Percentiles rank a stretch among this genome's conserved stretches.
Conservation (phyloP, 1,140 invertebrate genomes). For the Amphibalanus amphitrite region DNA sequence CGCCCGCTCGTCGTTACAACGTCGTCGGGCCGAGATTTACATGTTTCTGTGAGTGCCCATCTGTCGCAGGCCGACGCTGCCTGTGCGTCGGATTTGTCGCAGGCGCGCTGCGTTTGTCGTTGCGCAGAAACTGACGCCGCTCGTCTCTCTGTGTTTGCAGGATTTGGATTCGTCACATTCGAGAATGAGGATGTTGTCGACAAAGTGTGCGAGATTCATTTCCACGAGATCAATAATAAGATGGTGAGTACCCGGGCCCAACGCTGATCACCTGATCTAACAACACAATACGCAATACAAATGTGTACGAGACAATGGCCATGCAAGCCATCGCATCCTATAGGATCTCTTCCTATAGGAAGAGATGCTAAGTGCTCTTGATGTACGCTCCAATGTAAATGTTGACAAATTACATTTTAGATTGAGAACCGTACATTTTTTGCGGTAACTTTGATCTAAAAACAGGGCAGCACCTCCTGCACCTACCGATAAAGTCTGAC, state of each 20-base stretch:
- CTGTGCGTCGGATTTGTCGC: neutral
- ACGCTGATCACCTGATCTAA: too few relatives aligned
- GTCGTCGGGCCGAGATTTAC: neutral
- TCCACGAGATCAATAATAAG: constrained; percentile 99
- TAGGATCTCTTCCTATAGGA: too few relatives aligned
- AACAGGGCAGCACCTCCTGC: too few relatives aligned
- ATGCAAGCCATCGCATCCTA: too few relatives aligned
- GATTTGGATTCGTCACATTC: constrained; percentile 82
- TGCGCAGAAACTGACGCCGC: neutral
- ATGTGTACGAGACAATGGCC: too few relatives aligned
- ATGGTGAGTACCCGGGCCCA: constrained; percentile 94
- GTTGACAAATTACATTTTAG: too few relatives aligned
- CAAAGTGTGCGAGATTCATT: constrained; percentile 99
- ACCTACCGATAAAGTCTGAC: too few relatives aligned
- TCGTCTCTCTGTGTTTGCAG: constrained; percentile 9
- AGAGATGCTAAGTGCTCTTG: too few relatives aligned
- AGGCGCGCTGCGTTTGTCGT: neutral
- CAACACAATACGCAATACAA: too few relatives aligned
- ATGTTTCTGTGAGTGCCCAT: neutral
- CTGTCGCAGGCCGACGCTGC: neutral
- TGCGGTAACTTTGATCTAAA: too few relatives aligned
- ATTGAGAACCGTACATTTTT: too few relatives aligned
- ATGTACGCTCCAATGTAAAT: too few relatives aligned
- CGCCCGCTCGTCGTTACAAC: neutral
- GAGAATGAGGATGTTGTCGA: constrained; percentile 99